Base-by-base conservation (phyloP, 2,888 invertebrate species). In the Trachelus iudaicus region DNA sequence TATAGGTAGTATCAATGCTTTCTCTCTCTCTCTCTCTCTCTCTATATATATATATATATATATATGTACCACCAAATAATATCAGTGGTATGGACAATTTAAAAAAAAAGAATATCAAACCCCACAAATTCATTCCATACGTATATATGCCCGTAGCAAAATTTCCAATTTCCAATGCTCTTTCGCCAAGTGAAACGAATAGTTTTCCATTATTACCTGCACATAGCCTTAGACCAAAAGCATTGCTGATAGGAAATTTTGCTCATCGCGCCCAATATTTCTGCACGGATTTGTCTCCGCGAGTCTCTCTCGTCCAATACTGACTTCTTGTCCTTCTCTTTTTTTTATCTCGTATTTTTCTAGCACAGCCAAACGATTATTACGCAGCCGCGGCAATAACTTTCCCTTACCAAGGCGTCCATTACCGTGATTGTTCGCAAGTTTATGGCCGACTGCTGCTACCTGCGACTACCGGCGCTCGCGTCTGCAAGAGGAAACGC, bases 381-480 rank as follows among this genome's bases (percentile, higher is more conserved):
- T 87, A 84, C 84, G 83, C 82, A 82, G 84, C 81, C 81, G 83
- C 81, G 82, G 84, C 85, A 84, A 86, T 85, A 87, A 88, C 87
- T 88, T 87, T 88, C 87, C 88, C 84, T 56, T 83, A 82, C 86
- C 86, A 88, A 87, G 85, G 83, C 86, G 86, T 87, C 89, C 86
- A 89, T 89, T 89, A 89, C 83, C 84, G 82, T 86, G 88, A 88
- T 87, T 87, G 87, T 88, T 86, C 84, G 84, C 83, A 83, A 84
- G 84, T 86, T 87, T 87, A 87, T 82, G 84, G 84, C 79, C 82
- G 81, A 78, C 76, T 78, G 81, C 81, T 69, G 79, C 77, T 82
- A 79, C 79, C 81, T 80, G 81, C 76, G 71, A 34, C 71, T 33
- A 3, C 33, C 13, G n/a, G n/a, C 71, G 33, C 71, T 31, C 71